A percentile compares a stretch with the other conserved stretches of the same genome.
These are phyloP conservation scores for Chrysina gloriosa DNA, from an alignment of 2,888 invertebrate species.

Conservation along the genomic window DNA sequence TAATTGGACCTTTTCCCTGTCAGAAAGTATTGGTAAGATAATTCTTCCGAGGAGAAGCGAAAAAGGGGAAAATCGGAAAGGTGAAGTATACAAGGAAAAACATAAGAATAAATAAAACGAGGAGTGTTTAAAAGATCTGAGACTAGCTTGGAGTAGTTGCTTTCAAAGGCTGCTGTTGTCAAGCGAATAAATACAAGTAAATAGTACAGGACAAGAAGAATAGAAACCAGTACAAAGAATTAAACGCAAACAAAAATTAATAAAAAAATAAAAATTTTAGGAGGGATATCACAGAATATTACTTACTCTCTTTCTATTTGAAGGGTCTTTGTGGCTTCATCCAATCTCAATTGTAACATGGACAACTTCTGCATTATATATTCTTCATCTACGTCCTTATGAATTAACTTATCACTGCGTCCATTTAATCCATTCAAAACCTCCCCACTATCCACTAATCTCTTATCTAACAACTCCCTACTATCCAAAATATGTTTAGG, in stretches of 20 bases:
- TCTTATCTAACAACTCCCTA: slow-evolving; percentile 58
- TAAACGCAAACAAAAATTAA: slow-evolving; percentile 10
- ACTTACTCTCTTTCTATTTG: slow-evolving; percentile 80
- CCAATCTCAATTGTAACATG: slow-evolving; percentile 75
- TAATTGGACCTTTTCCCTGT: slow-evolving; percentile 76
- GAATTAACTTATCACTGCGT: slow-evolving; percentile 49
- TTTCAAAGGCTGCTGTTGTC: no score
- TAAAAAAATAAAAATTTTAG: slow-evolving; percentile 3
- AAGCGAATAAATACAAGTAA: no score
- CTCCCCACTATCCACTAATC: slow-evolving; percentile 59
- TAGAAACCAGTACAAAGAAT: no score
- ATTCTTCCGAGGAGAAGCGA: no score
- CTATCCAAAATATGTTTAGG: slow-evolving; percentile 69
- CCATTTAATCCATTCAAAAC: slow-evolving; percentile 63
- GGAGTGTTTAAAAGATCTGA: no score
- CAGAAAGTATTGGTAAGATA: slow-evolving; percentile 51
- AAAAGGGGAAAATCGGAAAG: no score
- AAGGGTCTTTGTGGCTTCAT: slow-evolving; percentile 80
- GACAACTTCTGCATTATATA: slow-evolving; percentile 73
- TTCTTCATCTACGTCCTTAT: slow-evolving; percentile 70
- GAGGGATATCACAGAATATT: not conserved
- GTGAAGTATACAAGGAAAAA: no score
- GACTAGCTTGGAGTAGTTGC: no score
- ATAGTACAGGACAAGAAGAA: no score
- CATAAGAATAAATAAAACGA: no score